A percentile compares a stretch with the other conserved stretches of the same genome.
These are phyloP conservation scores for Phocides pigmalion DNA, from an alignment of 1,140 invertebrate species.

Conservation along the genomic window DNA sequence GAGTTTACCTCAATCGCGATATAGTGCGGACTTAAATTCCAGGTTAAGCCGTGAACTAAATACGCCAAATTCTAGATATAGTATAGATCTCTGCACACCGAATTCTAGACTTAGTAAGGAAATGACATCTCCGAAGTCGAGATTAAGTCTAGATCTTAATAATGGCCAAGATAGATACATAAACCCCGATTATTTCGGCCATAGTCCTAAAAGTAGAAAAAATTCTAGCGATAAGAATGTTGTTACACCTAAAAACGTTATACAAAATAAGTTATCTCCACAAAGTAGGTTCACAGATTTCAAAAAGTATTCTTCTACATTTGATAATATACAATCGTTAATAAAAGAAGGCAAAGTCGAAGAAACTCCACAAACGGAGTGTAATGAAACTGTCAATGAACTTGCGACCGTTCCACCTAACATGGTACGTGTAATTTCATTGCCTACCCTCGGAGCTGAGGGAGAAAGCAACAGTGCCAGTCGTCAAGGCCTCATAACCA, in stretches of 20 bases:
- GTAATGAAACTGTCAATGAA: slow-evolving; percentile 82
- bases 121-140: slow-evolving; percentile 84
- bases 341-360: slow-evolving; percentile 87
- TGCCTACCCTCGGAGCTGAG: slow-evolving; percentile 85
- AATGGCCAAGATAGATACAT: slow-evolving; percentile 82
- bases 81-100: slow-evolving; percentile 85
- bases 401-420: slow-evolving; percentile 84
- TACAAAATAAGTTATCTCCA: slow-evolving; percentile 79
- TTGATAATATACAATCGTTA: slow-evolving; percentile 91
- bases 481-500: slow-evolving; percentile 79
- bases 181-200: slow-evolving; percentile 80
- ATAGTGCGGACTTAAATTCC: slow-evolving; percentile 84
- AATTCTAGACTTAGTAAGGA: slow-evolving; percentile 84
- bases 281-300: slow-evolving; percentile 85
- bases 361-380: slow-evolving; percentile 71
- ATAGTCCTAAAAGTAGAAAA: slow-evolving; percentile 83
- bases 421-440: slow-evolving; percentile 87
- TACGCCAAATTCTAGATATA: slow-evolving; percentile 85
- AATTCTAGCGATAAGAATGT: slow-evolving; percentile 63
- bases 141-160: slow-evolving; percentile 85
- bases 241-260: slow-evolving; percentile 61
- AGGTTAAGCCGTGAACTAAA: slow-evolving; percentile 84
- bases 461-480: slow-evolving; percentile 71
- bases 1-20: slow-evolving; percentile 84
- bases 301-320: slow-evolving; percentile 90